These are phyloP conservation scores for Thryonomys swinderianus DNA, from an alignment of 2,113 vertebrate species.

Conservation along the genomic window DNA sequence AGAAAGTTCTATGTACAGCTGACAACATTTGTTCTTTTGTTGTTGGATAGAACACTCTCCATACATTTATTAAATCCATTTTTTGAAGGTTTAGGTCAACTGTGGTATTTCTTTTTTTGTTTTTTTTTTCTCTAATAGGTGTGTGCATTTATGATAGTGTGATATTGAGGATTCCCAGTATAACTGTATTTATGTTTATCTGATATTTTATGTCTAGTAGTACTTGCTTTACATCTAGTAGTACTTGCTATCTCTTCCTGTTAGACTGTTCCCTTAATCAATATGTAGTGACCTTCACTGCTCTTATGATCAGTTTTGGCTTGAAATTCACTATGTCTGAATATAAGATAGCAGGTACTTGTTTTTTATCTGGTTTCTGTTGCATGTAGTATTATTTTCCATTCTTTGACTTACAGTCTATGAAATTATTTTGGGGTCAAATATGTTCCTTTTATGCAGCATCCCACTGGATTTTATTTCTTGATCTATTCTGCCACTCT, in stretches of 20 bases:
- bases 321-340: background rate
- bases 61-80: background rate
- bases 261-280: background rate
- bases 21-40: background rate
- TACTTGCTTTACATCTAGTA: background rate
- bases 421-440: background rate
- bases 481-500: background rate
- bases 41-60: background rate
- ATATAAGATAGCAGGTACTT: background rate
- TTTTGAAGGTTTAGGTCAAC: background rate
- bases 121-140: background rate
- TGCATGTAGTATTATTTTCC: background rate
- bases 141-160: background rate
- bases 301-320: background rate
- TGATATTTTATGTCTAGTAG: background rate
- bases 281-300: background rate
- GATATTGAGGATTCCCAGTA: background rate
- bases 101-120: background rate
- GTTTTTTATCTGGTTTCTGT: background rate
- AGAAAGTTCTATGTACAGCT: background rate
- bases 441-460: background rate
- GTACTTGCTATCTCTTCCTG: background rate
- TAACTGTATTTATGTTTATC: background rate
- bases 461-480: background rate
- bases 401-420: background rate